Evolutionary conservation across 1,140 invertebrate genomes (phyloP).

Genomic region (Ectropis grisescens): DNA sequence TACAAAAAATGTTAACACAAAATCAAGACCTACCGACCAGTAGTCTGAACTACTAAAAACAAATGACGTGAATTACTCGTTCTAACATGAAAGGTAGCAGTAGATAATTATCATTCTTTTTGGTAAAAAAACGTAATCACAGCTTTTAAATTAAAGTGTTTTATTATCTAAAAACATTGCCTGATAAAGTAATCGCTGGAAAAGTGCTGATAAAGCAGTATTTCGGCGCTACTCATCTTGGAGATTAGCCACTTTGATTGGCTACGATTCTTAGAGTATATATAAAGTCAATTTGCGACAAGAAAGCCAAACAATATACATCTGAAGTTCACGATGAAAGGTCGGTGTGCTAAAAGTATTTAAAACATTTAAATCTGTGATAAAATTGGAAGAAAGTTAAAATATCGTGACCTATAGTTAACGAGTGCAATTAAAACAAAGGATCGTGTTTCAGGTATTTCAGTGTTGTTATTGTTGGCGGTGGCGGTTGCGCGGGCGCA

Average conservation of each 20-base stretch:
- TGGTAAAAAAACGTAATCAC: no score
- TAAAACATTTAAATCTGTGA: no score
- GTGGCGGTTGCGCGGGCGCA: slow-evolving; percentile 5
- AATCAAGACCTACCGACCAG: no score
- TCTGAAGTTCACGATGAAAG: slow-evolving; percentile 3
- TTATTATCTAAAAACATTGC: slow-evolving; percentile 1
- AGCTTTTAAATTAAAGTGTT: no score
- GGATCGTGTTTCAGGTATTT: slow-evolving; percentile 10
- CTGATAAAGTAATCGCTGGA: slow-evolving; percentile 6
- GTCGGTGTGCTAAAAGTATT: not conserved
- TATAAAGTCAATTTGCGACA: slow-evolving; percentile 1
- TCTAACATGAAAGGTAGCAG: no score
- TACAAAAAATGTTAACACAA: no score
- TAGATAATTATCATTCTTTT: no score
- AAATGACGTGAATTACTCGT: no score
- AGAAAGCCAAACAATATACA: not conserved
- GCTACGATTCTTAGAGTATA: slow-evolving; percentile 6
- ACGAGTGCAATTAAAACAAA: not conserved
- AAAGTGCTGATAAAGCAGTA: slow-evolving; percentile 5
- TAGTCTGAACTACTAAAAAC: no score
- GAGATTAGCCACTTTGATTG: slow-evolving; percentile 6
- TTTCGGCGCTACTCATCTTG: slow-evolving; percentile 5
- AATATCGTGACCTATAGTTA: no score
- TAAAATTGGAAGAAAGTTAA: no score
- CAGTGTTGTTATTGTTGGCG: slow-evolving; percentile 11